Evolutionary conservation across 2,113 vertebrate species (phyloP).

Genomic region (Haplochromis burtoni): DNA sequence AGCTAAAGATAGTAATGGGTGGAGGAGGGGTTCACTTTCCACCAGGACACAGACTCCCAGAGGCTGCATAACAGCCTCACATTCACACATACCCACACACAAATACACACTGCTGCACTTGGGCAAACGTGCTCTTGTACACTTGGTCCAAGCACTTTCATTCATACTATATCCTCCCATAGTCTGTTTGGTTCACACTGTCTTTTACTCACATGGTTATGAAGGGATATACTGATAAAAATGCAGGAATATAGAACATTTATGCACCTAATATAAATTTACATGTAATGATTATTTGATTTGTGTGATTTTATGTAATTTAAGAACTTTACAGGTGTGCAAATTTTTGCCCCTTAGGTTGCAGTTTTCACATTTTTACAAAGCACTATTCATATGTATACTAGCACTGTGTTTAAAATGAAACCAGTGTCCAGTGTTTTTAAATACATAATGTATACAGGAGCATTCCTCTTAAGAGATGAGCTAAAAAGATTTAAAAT

Average conservation of each 20-base stretch:
- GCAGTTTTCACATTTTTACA: neutral
- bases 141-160: neutral
- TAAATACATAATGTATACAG: neutral
- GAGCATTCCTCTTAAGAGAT: neutral
- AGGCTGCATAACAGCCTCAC: constrained; percentile 37
- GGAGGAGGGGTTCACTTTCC: constrained; percentile 23
- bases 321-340: neutral
- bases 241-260: neutral
- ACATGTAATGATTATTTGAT: neutral
- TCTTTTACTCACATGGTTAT: neutral
- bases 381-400: neutral
- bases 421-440: neutral
- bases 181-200: neutral
- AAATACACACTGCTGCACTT: neutral
- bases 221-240: neutral
- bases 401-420: neutral
- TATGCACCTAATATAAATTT: neutral
- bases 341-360: neutral
- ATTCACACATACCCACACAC: neutral
- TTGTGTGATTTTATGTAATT: neutral
- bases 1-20: constrained; percentile 65
- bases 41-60: constrained; percentile 33
- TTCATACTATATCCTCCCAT: neutral
- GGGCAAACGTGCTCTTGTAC: neutral
- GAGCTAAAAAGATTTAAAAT: neutral